Base-by-base conservation (phyloP, 1,140 invertebrate genomes). In the Meloidogyne hapla region DNA sequence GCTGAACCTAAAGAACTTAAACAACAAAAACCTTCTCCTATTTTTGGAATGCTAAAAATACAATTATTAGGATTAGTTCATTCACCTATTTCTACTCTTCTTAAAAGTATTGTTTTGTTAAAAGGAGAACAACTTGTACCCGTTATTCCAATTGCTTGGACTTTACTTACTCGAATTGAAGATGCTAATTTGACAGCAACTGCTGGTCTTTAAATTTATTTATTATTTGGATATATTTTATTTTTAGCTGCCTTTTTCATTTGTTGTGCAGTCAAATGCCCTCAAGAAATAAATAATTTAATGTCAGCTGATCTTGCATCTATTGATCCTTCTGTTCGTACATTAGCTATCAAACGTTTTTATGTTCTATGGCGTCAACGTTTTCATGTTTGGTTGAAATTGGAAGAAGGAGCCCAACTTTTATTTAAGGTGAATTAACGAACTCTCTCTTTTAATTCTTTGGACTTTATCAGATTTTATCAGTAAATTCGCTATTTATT, bases 301-400 rank as follows among this genome's bases (percentile, higher is more conserved):
- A 94, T 98, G 91, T 92, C 93, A 72, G 90, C 91, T 56, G 92
- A 94, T 64, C 88, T 99, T 40, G 92, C 93, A 68, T 92, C 95
- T 88, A 89, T 91, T 63, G 93, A 94, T 84, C 91, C 93, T 0
- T 90, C 91, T 33, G 90, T 91, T 40, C 88, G 93, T 77, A 92
- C 93, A 56, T 92, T 92, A 85, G 92, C 93, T 2, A 91, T 94
- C 77, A 75, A 18, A 75, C 91, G 93, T 77, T 98, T 97, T 89
- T 92, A 96, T 90, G 92, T 94, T 10, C 89, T 99, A 45, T 99
- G 96, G 96, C 94, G 94, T 86, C 92, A 94, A 80, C 90, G 97
- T n/a, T 96, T 95, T 88, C 96, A 99, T 90, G 94, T 96, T 8
- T 99, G 96, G 96, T 93, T 94, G 0, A 90, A 96, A 77, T 96